Conservation (phyloP, 2,888 invertebrate species). For the Aphodius granarius region DNA sequence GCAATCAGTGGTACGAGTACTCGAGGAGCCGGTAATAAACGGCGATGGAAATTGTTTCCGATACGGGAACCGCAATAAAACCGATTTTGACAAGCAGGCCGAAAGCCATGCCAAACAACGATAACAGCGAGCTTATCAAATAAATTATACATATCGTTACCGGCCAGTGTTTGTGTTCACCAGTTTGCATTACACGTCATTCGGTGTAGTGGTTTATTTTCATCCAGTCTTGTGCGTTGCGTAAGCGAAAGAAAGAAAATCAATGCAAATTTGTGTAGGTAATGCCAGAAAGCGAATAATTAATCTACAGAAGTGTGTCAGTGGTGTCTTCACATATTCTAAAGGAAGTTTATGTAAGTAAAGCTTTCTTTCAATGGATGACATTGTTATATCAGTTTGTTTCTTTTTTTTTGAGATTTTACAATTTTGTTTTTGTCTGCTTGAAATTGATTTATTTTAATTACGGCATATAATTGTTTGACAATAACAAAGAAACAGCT, state of each 20-base stretch:
- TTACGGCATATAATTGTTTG: no score
- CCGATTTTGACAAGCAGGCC: background rate
- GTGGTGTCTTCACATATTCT: no score
- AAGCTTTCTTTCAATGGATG: no score
- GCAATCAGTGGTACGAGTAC: background rate
- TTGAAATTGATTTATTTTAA: no score
- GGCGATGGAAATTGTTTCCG: background rate
- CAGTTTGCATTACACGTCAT: background rate
- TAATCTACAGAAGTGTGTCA: background rate
- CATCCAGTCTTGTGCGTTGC: background rate
- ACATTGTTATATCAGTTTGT: no score
- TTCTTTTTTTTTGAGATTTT: no score
- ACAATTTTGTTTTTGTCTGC: no score
- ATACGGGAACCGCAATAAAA: background rate
- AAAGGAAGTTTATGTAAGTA: no score
- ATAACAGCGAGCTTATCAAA: background rate
- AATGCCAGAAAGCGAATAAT: background rate
- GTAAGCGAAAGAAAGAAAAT: background rate
- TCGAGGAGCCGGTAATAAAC: background rate
- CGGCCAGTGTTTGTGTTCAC: background rate
- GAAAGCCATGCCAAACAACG: background rate
- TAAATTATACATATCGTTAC: background rate
- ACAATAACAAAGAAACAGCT: no score
- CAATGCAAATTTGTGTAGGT: background rate
- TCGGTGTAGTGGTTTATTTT: background rate